Evolutionary conservation across 2,797 vertebrate species (phyloP), one percentile per base, ranked within the genome.

Genomic region (Dallia pectoralis): DNA sequence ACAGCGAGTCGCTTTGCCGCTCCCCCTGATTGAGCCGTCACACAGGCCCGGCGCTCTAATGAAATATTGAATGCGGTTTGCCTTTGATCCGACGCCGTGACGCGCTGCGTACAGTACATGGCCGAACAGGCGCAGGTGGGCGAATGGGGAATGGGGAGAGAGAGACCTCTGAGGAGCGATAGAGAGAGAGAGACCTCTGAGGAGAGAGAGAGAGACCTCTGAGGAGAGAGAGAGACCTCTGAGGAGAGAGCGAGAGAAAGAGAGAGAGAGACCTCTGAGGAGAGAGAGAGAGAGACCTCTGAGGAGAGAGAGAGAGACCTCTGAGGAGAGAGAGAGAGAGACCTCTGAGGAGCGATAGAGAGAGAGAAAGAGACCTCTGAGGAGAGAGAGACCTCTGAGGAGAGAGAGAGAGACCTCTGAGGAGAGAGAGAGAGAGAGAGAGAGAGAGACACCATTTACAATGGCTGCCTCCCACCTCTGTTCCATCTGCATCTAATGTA

Each of bases 11-110:
- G 18, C 29, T 19, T 44, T 32, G 29, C 16, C 19, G 19, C 62
- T 33, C 19, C 33, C 36, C n/a, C n/a, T 22, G 16, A 67, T 67
- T 67, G 65, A 67, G 65, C 65, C 36, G 65, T 68, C 66, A 68
- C 66, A 29, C 44, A 5, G 19, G 19, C 66, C 22, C 53, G 11
- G 25, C 25, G 44, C 66, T 68, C 36, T 16, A 19, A 56, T 70
- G 48, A 70, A 70, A 70, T 70, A 70, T 70, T 29, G 49, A 70
- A 53, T 14, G 25, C 49, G n/a, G 27, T 22, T 25, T 70, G 9
- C 48, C 30, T 56, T 70, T 70, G 49, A 70, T 70, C 19, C 48
- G 27, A 59, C 22, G n/a, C 30, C 30, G 59, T 30, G 25, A 27
- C 4, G 32, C 15, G 63, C 30, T 25, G 9, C 32, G 11, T 25